Evolutionary conservation across 2,888 invertebrate species (phyloP).

Genomic region (Eledona agricola): DNA sequence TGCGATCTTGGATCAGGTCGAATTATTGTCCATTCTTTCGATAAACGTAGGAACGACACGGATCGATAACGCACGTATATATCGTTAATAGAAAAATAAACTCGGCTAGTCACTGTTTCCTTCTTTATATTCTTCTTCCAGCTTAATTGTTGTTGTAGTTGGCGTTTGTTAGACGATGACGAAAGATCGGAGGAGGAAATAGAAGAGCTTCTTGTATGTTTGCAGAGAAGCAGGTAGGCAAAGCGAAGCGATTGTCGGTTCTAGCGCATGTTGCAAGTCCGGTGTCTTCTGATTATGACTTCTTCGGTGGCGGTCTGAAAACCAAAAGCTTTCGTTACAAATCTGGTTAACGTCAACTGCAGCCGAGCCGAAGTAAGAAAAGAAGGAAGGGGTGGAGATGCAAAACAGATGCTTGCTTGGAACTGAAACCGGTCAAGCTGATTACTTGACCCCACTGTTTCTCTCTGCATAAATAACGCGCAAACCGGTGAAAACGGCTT

Average conservation of each 20-base stretch:
- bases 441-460: conserved; percentile 17
- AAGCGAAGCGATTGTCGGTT: conserved; percentile 61
- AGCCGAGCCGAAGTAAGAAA: neutral
- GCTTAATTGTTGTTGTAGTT: conserved; percentile 39
- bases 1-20: conserved; percentile 50
- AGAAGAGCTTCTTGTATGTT: conserved; percentile 40
- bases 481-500: conserved; percentile 6
- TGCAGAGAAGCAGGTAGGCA: conserved; percentile 61
- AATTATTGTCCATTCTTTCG: conserved; percentile 59
- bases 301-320: conserved; percentile 53
- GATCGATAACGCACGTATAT: conserved; percentile 26
- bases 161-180: conserved; percentile 28
- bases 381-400: conserved; percentile 21
- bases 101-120: conserved; percentile 44
- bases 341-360: conserved; percentile 4
- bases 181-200: conserved; percentile 21
- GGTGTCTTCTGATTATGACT: conserved; percentile 55
- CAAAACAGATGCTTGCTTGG: conserved; percentile 15
- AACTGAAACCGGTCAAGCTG: conserved; percentile 29
- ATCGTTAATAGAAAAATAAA: conserved; percentile 48
- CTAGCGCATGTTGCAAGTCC: conserved; percentile 62
- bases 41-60: conserved; percentile 35
- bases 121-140: conserved; percentile 26
- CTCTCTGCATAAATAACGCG: conserved; percentile 8
- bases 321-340: conserved; percentile 50